A percentile compares a stretch with the other conserved stretches of the same genome.
Conservation (phyloP, 2,797 vertebrate genomes). For the Chrosomus eos region DNA sequence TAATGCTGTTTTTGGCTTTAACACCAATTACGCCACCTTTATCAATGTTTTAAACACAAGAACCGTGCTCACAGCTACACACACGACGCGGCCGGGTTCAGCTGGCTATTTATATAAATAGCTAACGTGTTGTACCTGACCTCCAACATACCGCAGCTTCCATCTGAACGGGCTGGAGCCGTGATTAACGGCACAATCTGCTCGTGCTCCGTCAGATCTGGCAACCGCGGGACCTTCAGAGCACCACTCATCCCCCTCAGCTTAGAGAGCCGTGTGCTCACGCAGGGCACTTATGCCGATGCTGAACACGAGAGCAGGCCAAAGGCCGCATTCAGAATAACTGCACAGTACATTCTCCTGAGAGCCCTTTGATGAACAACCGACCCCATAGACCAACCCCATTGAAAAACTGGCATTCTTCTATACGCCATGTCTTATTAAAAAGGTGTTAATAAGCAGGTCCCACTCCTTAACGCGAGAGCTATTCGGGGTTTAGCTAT, state of each 20-base stretch:
- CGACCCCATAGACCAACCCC: neutral
- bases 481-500: conserved; percentile 51
- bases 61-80: neutral
- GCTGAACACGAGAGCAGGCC: conserved; percentile 34
- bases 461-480: neutral
- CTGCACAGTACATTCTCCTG: neutral
- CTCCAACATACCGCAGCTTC: conserved; percentile 11
- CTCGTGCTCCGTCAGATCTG: conserved; percentile 36
- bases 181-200: conserved; percentile 22
- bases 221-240: conserved; percentile 38
- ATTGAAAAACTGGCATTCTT: conserved; percentile 1
- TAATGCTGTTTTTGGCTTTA: neutral
- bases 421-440: conserved; percentile 15
- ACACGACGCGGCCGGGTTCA: neutral
- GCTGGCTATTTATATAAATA: neutral
- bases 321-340: conserved; percentile 46
- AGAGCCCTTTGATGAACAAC: conserved; percentile 53
- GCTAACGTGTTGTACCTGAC: neutral
- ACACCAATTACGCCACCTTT: neutral
- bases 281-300: conserved; percentile 38
- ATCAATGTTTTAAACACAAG: neutral
- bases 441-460: conserved; percentile 37
- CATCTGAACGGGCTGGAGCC: conserved; percentile 17
- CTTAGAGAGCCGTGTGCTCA: conserved; percentile 39
- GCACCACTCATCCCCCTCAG: conserved; percentile 42